Evolutionary conservation across 2,113 vertebrate species (phyloP).

Genomic region (Alosa alosa): DNA sequence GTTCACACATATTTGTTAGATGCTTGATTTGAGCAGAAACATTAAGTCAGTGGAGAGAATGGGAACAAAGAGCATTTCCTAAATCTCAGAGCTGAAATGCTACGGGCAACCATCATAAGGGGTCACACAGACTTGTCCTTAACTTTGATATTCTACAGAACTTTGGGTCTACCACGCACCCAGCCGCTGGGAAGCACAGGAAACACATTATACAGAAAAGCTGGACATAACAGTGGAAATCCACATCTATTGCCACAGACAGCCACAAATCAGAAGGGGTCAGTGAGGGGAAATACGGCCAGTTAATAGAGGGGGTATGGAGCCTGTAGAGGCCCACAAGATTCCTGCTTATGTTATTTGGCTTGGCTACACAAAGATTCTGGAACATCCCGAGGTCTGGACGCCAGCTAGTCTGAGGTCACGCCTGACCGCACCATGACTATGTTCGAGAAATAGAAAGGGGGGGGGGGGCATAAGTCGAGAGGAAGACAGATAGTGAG

Average conservation of each 20-base stretch:
- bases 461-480: not conserved
- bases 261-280: not conserved
- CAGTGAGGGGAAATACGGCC: not conserved
- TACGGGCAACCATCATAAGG: not conserved
- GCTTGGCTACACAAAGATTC: not conserved
- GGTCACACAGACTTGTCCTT: not conserved
- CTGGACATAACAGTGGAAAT: not conserved
- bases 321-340: not conserved
- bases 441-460: constrained; percentile 19
- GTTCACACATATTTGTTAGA: not conserved
- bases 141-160: not conserved
- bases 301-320: not conserved
- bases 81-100: not conserved
- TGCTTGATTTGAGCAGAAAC: not conserved
- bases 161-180: not conserved
- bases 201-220: not conserved
- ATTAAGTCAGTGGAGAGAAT: not conserved
- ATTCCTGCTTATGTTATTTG: not conserved
- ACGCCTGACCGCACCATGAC: constrained; percentile 17
- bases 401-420: constrained; percentile 34
- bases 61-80: not conserved
- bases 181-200: not conserved
- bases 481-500: not conserved
- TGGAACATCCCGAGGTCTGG: constrained; percentile 6
- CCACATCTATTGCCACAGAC: not conserved